Evolutionary conservation across 53 echinoderm and acorn worm species (phyloP).

Genomic region (Echinometra lucunter): DNA sequence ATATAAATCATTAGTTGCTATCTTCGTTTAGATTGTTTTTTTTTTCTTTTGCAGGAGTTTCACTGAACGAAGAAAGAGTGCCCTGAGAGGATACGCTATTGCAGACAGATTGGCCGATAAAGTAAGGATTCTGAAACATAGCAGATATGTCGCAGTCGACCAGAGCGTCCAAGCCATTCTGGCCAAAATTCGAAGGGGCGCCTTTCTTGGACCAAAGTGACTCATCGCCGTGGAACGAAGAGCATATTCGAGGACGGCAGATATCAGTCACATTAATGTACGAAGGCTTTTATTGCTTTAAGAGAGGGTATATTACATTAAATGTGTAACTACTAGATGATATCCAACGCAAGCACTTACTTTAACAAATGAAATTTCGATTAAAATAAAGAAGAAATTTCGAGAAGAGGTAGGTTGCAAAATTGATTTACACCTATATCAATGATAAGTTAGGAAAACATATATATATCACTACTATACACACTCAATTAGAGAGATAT

Average conservation of each 20-base stretch:
- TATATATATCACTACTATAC: too few species aligned
- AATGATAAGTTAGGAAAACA: too few species aligned
- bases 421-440: too few species aligned
- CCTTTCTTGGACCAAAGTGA: background rate
- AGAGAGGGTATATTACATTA: too few species aligned
- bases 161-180: background rate
- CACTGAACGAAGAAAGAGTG: background rate
- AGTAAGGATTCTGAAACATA: background rate
- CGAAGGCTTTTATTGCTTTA: background rate
- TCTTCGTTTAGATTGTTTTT: too few species aligned
- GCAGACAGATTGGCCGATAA: background rate
- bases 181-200: background rate
- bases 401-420: too few species aligned
- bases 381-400: too few species aligned
- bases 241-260: background rate
- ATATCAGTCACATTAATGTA: background rate
- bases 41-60: background rate
- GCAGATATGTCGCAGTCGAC: background rate
- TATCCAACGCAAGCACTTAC: too few species aligned
- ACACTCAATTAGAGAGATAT: too few species aligned
- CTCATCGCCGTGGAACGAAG: background rate
- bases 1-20: too few species aligned
- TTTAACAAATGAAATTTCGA: too few species aligned
- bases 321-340: too few species aligned
- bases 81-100: background rate